Conservation (phyloP, 2,797 vertebrate species). For the Crossoptilon crossoptilon region DNA sequence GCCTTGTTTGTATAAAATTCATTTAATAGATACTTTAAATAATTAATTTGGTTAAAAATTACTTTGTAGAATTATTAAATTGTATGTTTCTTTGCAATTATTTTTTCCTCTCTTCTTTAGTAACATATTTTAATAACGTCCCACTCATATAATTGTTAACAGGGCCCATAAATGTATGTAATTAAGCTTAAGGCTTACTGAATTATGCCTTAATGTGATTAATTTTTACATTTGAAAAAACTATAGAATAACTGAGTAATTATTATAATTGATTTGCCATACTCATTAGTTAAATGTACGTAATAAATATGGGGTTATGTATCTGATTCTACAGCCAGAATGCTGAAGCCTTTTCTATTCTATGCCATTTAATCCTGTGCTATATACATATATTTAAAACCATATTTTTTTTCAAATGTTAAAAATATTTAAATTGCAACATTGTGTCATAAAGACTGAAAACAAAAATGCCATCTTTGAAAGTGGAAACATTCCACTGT, state of each 20-base stretch:
- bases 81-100: constrained; percentile 22
- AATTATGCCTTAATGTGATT: constrained; percentile 29
- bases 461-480: not conserved
- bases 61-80: not conserved
- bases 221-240: constrained; percentile 39
- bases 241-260: not conserved
- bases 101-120: not conserved
- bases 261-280: not conserved
- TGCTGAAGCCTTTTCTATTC: not conserved
- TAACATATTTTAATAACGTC: not conserved
- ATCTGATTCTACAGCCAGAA: not conserved
- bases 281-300: not conserved
- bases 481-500: not conserved
- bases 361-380: not conserved
- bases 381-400: not conserved
- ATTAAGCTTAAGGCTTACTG: constrained; percentile 5
- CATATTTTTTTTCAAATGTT: not conserved
- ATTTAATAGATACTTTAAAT: not conserved
- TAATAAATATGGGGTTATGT: not conserved
- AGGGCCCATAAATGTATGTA: constrained; percentile 9
- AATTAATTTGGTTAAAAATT: not conserved
- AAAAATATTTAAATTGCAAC: not conserved
- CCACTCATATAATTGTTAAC: constrained; percentile 27
- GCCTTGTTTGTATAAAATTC: not conserved
- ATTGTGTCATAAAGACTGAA: not conserved